phyloP scores from a whole-genome alignment of 2,113 vertebrate species.

The Haplochromis vanheusdeni region DNA sequence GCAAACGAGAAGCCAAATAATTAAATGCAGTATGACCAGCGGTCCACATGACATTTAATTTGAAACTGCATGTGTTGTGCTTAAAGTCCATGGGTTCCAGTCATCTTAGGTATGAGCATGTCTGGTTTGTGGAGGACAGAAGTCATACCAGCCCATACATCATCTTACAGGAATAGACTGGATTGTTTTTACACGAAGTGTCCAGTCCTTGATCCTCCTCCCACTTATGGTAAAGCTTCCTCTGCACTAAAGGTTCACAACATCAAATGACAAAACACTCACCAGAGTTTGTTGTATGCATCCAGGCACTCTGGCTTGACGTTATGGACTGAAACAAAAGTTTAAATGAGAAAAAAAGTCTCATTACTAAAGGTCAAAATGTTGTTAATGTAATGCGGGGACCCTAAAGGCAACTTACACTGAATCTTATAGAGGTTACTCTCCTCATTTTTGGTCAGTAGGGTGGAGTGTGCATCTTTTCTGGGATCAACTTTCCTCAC shows the following conservation, averaged over 20 bases:
- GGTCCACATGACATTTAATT: not conserved
- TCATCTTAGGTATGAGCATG: constrained; percentile 16
- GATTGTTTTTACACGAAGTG: not conserved
- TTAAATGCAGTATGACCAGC: not conserved
- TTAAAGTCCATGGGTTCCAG: not conserved
- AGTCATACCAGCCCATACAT: not conserved
- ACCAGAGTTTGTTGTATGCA: constrained; percentile 96
- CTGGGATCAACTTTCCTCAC: constrained; percentile 90
- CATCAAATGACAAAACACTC: constrained; percentile 48
- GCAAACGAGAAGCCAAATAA: not conserved
- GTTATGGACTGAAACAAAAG: constrained; percentile 90
- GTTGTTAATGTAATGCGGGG: not conserved
- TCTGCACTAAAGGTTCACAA: not conserved
- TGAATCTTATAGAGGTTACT: constrained; percentile 95
- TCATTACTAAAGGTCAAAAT: not conserved
- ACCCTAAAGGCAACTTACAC: constrained; percentile 73
- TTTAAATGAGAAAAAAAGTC: not conserved
- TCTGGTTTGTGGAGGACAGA: not conserved
- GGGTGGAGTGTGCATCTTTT: constrained; percentile 90
- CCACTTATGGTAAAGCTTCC: not conserved
- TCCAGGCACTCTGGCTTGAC: constrained; percentile 97
- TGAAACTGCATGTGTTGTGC: not conserved
- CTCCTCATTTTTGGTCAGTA: constrained; percentile 91
- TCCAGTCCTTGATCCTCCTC: not conserved
- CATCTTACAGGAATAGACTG: constrained; percentile 43